Base-by-base conservation (phyloP, 1,140 invertebrate species). In the Colletes gigas region DNA sequence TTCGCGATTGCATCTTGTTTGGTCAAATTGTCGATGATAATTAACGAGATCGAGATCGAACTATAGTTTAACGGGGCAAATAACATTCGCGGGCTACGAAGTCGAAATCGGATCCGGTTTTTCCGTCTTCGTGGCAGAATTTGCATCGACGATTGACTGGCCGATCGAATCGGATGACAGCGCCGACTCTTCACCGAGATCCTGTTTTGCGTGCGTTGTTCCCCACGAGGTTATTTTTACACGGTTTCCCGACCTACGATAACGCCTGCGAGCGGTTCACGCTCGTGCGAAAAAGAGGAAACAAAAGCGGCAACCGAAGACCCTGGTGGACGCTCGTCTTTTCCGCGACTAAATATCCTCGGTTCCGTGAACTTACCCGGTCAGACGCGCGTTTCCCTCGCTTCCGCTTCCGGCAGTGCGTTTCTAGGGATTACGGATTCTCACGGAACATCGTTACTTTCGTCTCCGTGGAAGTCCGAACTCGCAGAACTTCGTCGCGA, bases 171-270 rank as follows among this genome's bases (percentile, higher is more conserved):
- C n/a, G 2, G 4, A 44, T 6, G 17, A n/a, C 17, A 19, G n/a
- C n/a, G 30, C n/a, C 30, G 57, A 1, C 17, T 17, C 30, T 1
- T 41, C 30, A 15, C 3, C 7, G 8, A 14, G 57, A 68, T 67
- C 41, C 14, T 50, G 47, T 44, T 47, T 52, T 9, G 70, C 66
- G 44, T 1, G 4, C 44, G 21, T 39, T 83, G 17, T 41, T 4
- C 57, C 47, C 30, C 41, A 15, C 8, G 9, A 30, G 10, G 21
- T 30, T 78, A 82, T 78, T 82, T 82, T 71, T 67, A 10, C 39
- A 3, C 17, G 19, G 15, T 80, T 67, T 12, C 60, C 57, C 50
- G 80, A 86, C 63, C 83, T 85, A 69, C 47, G 80, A 63, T 60
- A 76, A 82, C 39, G 52, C 12, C 15, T 17, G 50, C 55, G 39